Conservation (phyloP, 2,113 vertebrate genomes). For the Peromyscus californicus region DNA sequence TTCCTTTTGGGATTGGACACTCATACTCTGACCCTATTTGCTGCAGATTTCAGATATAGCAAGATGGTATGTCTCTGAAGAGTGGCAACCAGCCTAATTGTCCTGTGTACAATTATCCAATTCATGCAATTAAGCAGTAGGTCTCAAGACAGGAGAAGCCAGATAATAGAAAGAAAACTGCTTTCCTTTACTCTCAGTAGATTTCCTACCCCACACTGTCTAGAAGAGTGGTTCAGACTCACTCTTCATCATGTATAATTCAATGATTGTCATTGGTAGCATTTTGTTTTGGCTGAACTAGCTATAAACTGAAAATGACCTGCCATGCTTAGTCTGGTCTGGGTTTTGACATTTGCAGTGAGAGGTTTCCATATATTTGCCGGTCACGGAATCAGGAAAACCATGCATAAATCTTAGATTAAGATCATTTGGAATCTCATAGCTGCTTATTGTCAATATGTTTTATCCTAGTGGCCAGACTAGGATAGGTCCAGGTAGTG, state of each 20-base stretch:
- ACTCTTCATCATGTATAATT: conserved; percentile 38
- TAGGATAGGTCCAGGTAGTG: not conserved
- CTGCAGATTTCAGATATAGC: not conserved
- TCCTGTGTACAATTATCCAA: not conserved
- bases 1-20: conserved; percentile 8
- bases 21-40: conserved; percentile 67
- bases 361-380: conserved; percentile 2
- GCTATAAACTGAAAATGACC: conserved; percentile 47
- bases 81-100: not conserved
- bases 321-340: conserved; percentile 10
- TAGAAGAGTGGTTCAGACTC: not conserved
- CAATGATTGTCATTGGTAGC: conserved; percentile 44
- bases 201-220: conserved; percentile 30
- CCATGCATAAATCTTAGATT: not conserved
- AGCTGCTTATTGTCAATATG: not conserved
- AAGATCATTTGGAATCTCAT: not conserved
- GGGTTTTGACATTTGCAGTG: conserved; percentile 62
- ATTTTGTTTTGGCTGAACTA: not conserved
- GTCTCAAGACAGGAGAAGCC: not conserved
- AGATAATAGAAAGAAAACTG: conserved; percentile 38
- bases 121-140: not conserved
- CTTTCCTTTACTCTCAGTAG: conserved; percentile 54
- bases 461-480: not conserved
- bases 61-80: conserved; percentile 33
- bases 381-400: not conserved